Evolutionary conservation across 2,888 invertebrate genomes (phyloP), one percentile per base, ranked within the genome.

Genomic region (Drosophila setosimentum): DNA sequence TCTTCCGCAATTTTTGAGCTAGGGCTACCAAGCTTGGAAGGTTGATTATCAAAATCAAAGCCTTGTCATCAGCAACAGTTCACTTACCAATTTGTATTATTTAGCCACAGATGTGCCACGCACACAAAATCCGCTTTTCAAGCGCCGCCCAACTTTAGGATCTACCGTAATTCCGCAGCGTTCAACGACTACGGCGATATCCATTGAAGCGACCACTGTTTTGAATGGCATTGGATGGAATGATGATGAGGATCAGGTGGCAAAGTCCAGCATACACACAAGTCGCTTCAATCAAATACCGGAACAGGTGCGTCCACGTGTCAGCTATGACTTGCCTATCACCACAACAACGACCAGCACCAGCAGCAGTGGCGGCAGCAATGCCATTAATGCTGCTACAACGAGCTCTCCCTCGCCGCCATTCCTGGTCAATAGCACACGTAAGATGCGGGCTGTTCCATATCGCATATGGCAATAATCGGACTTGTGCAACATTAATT

Each of bases 71-170:
- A 7, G 45, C 45, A 45, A 8, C 7, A 21, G 7, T 45, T 21
- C 7, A 16, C 21, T 24, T 4, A 24, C 2, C 21, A 24, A 37
- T 37, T 55, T 55, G 35, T n/a, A 24, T 24, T 18, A 1, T 11
- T 45, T 53, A 92, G 91, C 71, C 89, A 86, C 93, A 89, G 91
- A 94, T 91, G 91, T 81, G 87, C 93, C 72, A 83, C 93, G 85
- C 64, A 92, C 92, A 18, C 91, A 90, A 66, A 93, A 92, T 76
- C 92, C 92, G 2, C 92, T 93, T 2, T 94, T 94, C 73, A 94
- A 94, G 61, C 93, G 94, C 2, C 91, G 93, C 71, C 91, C 87
- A 40, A 91, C 91, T 63, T 83, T 90, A 29, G 88, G 73, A 84
- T 92, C 79, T 65, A 92, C 82, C 18, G 24, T 89, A n/a, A 59